Evolutionary conservation across 2,797 vertebrate genomes (phyloP).

Genomic region (Eulemur rubriventer): DNA sequence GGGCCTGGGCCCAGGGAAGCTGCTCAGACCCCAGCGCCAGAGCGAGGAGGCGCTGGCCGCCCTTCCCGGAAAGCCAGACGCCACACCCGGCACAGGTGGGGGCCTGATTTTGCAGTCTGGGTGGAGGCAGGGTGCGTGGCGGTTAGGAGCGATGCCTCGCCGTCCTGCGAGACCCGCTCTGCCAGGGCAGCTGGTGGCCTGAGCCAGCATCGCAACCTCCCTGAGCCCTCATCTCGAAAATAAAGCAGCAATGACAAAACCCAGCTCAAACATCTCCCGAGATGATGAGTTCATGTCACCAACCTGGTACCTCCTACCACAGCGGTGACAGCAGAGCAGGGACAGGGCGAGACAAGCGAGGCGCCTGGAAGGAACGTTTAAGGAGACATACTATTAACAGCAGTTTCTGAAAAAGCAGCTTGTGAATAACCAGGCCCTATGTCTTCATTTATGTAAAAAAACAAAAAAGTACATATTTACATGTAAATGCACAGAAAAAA

Average conservation of each 20-base stretch:
- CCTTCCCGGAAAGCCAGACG: not conserved
- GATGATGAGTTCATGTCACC: rapidly evolving
- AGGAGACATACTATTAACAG: not conserved
- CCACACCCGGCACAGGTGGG: not conserved
- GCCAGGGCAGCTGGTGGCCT: rapidly evolving
- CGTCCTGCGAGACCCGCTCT: rapidly evolving
- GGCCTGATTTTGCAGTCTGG: not conserved
- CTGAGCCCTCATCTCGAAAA: not conserved
- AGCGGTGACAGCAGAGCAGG: not conserved
- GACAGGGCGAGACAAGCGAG: not conserved
- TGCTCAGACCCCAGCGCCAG: not conserved
- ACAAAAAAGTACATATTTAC: no score
- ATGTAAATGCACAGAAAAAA: not conserved
- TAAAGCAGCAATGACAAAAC: rapidly evolving
- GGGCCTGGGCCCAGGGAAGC: not conserved
- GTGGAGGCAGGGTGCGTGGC: not conserved
- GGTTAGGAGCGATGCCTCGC: not conserved
- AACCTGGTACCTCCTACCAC: not conserved
- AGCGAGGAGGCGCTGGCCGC: not conserved
- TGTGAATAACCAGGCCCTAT: not conserved
- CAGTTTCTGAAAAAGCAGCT: not conserved
- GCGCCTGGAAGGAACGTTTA: rapidly evolving
- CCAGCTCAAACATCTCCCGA: not conserved
- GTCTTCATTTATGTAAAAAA: not conserved
- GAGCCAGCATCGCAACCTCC: not conserved